Evolutionary conservation across 1,140 invertebrate species (phyloP), one percentile per base, ranked within the genome.

Genomic region (Pissodes strobi): DNA sequence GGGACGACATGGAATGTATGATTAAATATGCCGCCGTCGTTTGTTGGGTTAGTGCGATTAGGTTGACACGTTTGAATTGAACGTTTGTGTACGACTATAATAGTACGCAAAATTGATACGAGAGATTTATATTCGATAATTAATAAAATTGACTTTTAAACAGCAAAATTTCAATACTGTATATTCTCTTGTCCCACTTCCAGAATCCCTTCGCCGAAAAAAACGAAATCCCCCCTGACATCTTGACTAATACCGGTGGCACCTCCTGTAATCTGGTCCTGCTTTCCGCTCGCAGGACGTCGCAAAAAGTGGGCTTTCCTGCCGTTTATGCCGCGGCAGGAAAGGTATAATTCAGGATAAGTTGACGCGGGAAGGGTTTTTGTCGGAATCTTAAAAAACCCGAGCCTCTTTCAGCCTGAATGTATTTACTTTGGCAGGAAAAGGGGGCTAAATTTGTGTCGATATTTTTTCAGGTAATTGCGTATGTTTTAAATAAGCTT

Each of bases 301-400:
- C 27, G 37, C 58, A 62, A 62, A 61, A 62, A 62, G 48, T 53
- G 49, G 59, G 59, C 48, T 62, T 62, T 56, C 53, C 53, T 56
- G 37, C 53, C 53, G 37, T 13, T 61, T 43, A 43, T n/a, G 46
- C 48, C 12, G 18, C 49, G n/a, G 4, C 38, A 39, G 59, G 38
- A 62, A 62, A 62, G 37, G 49, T 62, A 62, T 62, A 62, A 62
- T 53, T 52, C 59, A 62, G 49, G 59, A 52, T 53, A 62, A 62
- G 59, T 62, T 62, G 49, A 62, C 48, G 34, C 43, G 43, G 45
- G 3, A 46, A 6, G 45, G 21, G 3, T 27, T 27, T 27, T 27
- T 27, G 25, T 27, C 4, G 25, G 9, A 27, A 27, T 27, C 25
- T 27, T 27, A 27, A 27, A 27, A 27, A 27, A 27, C 25, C 9